Conservation (phyloP, 1,140 invertebrate species). For the Lysiphlebus fabarum region DNA sequence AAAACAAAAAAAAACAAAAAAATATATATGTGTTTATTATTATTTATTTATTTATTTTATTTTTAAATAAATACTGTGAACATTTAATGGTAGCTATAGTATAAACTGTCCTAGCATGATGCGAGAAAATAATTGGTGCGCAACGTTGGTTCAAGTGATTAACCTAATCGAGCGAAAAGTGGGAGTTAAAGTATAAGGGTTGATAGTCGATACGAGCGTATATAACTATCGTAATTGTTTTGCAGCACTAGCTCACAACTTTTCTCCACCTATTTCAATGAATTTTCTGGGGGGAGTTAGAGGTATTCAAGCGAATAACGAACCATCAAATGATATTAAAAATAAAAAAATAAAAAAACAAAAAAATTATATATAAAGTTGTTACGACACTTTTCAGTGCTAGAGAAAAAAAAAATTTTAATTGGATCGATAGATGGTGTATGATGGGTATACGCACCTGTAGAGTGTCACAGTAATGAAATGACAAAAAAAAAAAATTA, state of each 20-base stretch:
- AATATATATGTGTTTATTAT: too few relatives aligned
- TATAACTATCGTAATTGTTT: slow-evolving; percentile 10
- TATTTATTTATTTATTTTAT: too few relatives aligned
- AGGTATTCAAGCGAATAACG: slow-evolving; percentile 5
- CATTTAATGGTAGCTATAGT: too few relatives aligned
- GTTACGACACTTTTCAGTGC: background rate
- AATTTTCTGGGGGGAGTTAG: background rate
- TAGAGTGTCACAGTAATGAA: slow-evolving; percentile 10
- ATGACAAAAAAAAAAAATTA: slow-evolving; percentile 8
- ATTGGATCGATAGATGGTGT: slow-evolving; percentile 14
- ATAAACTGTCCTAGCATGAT: slow-evolving; percentile 5
- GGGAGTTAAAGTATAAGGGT: slow-evolving; percentile 16
- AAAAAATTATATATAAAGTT: slow-evolving; percentile 1
- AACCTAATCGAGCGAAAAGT: slow-evolving; percentile 18
- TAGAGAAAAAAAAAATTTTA: slow-evolving; percentile 11
- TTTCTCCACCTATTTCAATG: slow-evolving; percentile 7
- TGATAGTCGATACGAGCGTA: slow-evolving; percentile 8
- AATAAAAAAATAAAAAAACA: background rate
- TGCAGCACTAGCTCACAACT: background rate
- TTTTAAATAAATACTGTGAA: too few relatives aligned
- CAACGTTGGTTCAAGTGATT: slow-evolving; percentile 15
- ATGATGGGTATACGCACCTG: background rate
- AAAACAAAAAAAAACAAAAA: too few relatives aligned
- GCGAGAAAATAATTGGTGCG: slow-evolving; percentile 19
- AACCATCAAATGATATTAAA: slow-evolving; percentile 16